Evolutionary conservation across 2,113 vertebrate genomes (phyloP).

Genomic region (Paramormyrops kingsleyae): DNA sequence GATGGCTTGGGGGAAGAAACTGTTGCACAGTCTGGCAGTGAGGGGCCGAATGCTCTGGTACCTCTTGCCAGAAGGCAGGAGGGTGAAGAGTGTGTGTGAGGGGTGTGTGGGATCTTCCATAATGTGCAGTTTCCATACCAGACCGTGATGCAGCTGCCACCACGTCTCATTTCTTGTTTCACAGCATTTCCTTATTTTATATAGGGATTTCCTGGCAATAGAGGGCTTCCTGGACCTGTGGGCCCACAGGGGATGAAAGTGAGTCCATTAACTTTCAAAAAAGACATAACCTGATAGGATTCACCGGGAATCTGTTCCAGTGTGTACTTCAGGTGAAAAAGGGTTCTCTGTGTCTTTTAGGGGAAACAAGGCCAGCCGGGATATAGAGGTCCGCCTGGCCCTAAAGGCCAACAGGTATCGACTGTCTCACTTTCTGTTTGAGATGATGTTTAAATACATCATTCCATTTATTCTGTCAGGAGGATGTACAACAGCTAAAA

Average conservation of each 20-base stretch:
- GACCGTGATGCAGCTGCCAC: not conserved
- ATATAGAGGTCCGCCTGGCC: conserved; percentile 43
- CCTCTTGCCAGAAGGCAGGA: no score
- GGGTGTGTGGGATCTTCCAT: no score
- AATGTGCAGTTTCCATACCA: no score
- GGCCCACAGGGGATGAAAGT: conserved; percentile 58
- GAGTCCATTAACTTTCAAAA: not conserved
- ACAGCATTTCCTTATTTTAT: not conserved
- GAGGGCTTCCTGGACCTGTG: conserved; percentile 41
- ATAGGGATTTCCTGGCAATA: conserved; percentile 50
- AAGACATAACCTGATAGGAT: not conserved
- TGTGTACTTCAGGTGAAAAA: not conserved
- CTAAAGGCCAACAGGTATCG: conserved; percentile 50
- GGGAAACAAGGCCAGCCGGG: conserved; percentile 51
- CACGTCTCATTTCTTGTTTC: not conserved
- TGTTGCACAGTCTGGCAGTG: no score
- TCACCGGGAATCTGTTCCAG: not conserved
- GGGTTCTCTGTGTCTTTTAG: conserved; percentile 32
- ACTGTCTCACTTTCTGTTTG: not conserved
- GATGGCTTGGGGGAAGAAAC: no score
- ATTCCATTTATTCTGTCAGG: not conserved
- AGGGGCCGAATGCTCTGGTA: no score
- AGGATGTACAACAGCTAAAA: not conserved
- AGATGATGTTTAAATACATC: not conserved
- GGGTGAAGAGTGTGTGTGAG: no score